Evolutionary conservation across 2,113 vertebrate genomes (phyloP), one percentile per base, ranked within the genome.

Genomic region (Harpagus bidentatus): DNA sequence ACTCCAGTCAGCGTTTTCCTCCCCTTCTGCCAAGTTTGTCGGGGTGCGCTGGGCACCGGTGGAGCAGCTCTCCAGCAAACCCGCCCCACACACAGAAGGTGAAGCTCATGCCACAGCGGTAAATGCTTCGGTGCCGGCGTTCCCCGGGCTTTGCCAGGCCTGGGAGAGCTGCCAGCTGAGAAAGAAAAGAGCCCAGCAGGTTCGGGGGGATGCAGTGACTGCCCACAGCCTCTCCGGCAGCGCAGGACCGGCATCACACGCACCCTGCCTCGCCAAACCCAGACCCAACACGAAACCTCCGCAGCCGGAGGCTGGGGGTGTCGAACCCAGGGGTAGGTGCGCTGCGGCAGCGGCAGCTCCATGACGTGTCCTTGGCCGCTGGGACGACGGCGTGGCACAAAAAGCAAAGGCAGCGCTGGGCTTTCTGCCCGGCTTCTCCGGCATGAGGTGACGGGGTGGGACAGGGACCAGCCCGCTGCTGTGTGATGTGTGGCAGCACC

Each of bases 1-100:
- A 0, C 56, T 15, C 25, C 6, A 1, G 8, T 16, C 1, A 6
- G 42, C 4, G 25, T 16, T 45, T 29, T 22, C 34, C 42, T 47
- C 34, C 25, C 13, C 32, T 59, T 21, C 55, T 36, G 72, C 73
- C 25, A 21, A 34, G 32, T 29, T 34, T 42, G 31, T 32, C 4
- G 4, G 71, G 38, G 16, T 25, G 52, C 3, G 38, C 38, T 10
- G 70, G n/a, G 71, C 13, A 31, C 52, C 4, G 31, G 22, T 6
- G 52, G 29, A 56, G 38, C 38, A 25, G 52, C 71, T 42, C 52
- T 73, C 38, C 71, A 11, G 36, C 70, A 32, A 42, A 55, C 50
- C 70, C 4, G 22, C 31, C 52, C 38, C 22, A 1, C 36, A 3
- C 50, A 8, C 31, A 11, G 12, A 32, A 18, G 38, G 52, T 8